Percentiles rank a stretch among this genome's conserved stretches.
Evolutionary conservation across 2,113 vertebrate genomes (phyloP).

Genomic region (Nettapus auritus): DNA sequence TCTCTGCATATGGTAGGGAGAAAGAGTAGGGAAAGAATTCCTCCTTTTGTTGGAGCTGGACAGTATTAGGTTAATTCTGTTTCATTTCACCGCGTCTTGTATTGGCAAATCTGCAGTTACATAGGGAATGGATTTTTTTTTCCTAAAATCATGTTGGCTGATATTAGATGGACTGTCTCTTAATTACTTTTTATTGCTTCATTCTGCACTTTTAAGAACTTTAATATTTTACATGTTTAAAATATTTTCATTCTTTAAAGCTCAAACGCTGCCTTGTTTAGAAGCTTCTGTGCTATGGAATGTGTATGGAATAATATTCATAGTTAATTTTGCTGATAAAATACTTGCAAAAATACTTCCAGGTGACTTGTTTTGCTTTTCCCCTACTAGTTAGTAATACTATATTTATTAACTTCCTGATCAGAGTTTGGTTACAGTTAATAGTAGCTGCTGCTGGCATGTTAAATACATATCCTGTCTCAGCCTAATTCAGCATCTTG

Average conservation of each 20-base stretch:
- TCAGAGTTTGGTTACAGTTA: not conserved
- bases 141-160: not conserved
- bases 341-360: not conserved
- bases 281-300: not conserved
- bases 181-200: not conserved
- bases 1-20: not conserved
- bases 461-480: not conserved
- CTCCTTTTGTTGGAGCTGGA: not conserved
- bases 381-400: not conserved
- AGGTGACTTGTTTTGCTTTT: not conserved
- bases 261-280: not conserved
- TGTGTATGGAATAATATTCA: not conserved
- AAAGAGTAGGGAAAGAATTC: not conserved
- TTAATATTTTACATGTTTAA: not conserved
- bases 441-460: not conserved
- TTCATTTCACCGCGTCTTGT: not conserved
- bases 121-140: not conserved
- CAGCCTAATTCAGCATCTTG: not conserved
- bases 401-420: too few species aligned
- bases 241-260: not conserved
- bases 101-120: not conserved
- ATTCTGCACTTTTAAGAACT: not conserved
- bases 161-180: not conserved
- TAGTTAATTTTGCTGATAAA: not conserved
- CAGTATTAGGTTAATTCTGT: not conserved